Percentiles rank a stretch among this genome's conserved stretches.
Conservation (phyloP, 2,888 invertebrate genomes). For the Synergus umbraculus region DNA sequence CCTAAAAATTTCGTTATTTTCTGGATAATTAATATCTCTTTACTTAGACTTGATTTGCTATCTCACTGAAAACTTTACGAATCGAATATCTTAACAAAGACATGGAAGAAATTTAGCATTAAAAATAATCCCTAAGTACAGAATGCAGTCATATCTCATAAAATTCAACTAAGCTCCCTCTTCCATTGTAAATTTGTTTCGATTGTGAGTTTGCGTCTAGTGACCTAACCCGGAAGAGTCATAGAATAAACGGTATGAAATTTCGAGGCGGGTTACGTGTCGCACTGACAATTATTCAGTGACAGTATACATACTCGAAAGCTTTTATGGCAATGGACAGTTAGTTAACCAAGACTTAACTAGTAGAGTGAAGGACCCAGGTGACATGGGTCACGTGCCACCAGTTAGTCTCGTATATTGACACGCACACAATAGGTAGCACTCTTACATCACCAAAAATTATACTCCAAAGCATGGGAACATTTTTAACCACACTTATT, state of each 20-base stretch:
- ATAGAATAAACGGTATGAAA: slow-evolving; percentile 23
- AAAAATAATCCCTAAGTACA: neutral
- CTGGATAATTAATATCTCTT: neutral
- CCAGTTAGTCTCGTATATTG: slow-evolving; percentile 45
- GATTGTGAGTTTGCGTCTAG: slow-evolving; percentile 1
- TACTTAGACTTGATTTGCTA: no score
- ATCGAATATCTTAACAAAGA: neutral
- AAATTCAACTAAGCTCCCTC: neutral
- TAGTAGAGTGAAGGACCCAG: slow-evolving; percentile 44
- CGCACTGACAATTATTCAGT: slow-evolving; percentile 43
- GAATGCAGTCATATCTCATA: neutral
- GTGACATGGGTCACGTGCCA: slow-evolving; percentile 62
- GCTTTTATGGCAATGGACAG: slow-evolving; percentile 62
- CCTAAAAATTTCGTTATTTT: neutral
- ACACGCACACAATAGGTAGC: slow-evolving; percentile 54
- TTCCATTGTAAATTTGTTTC: neutral
- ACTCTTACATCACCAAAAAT: slow-evolving; percentile 11
- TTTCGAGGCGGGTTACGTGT: slow-evolving; percentile 40
- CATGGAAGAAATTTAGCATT: neutral
- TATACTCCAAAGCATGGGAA: neutral
- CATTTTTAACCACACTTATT: slow-evolving; percentile 7
- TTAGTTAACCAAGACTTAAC: slow-evolving; percentile 60
- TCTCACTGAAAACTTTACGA: neutral
- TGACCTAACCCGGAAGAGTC: slow-evolving; percentile 22
- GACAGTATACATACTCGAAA: slow-evolving; percentile 57